Percentiles rank a stretch among this genome's conserved stretches.
These are phyloP conservation scores for Biston stratarius DNA, from an alignment of 2,888 invertebrate genomes.

Conservation along the genomic window DNA sequence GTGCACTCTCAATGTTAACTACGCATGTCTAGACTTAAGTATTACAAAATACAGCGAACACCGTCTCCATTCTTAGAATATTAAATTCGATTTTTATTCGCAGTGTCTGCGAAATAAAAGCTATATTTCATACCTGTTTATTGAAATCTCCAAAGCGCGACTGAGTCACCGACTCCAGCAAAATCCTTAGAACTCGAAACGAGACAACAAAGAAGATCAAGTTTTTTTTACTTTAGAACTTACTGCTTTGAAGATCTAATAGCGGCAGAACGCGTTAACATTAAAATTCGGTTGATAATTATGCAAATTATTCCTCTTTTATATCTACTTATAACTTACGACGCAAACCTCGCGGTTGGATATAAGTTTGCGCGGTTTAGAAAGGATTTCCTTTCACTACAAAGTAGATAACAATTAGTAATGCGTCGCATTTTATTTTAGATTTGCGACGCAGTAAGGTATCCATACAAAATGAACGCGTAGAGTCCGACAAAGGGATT, in stretches of 20 bases:
- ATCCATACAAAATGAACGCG: slow-evolving; percentile 47
- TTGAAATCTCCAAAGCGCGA: slow-evolving; percentile 38
- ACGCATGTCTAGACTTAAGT: slow-evolving; percentile 68
- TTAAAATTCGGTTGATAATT: slow-evolving; percentile 28
- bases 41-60: slow-evolving; percentile 43
- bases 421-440: slow-evolving; percentile 48
- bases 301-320: slow-evolving; percentile 19
- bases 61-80: slow-evolving; percentile 27
- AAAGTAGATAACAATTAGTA: slow-evolving; percentile 27
- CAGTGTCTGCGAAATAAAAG: slow-evolving; percentile 20
- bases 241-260: no score
- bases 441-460: slow-evolving; percentile 51
- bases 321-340: no score
- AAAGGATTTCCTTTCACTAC: slow-evolving; percentile 34
- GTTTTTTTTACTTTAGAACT: background rate
- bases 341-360: slow-evolving; percentile 25
- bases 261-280: background rate
- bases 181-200: slow-evolving; percentile 31
- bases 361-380: slow-evolving; percentile 13
- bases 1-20: slow-evolving; percentile 49
- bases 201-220: slow-evolving; percentile 44
- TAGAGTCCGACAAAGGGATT: slow-evolving; percentile 60
- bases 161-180: slow-evolving; percentile 32
- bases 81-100: slow-evolving; percentile 4
- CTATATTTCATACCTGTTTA: slow-evolving; percentile 30